A percentile compares a stretch with the other conserved stretches of the same genome.
Evolutionary conservation across 2,797 vertebrate genomes (phyloP).

Genomic region (Hippocampus kuda): DNA sequence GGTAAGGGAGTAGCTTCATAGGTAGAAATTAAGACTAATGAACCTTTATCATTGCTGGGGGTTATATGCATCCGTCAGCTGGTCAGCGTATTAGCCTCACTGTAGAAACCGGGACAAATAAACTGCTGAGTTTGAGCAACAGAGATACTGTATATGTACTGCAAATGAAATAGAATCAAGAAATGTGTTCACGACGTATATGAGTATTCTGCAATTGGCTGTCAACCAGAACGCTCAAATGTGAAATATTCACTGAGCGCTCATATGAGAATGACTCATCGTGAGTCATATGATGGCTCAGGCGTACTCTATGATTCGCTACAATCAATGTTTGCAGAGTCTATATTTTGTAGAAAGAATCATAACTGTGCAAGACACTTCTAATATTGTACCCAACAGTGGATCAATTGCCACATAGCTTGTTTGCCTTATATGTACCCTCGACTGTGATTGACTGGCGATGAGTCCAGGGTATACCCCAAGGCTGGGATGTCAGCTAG

Average conservation of each 20-base stretch:
- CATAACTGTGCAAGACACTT: no score
- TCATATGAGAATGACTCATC: conserved; percentile 30
- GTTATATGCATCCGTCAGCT: conserved; percentile 38
- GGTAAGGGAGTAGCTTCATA: conserved; percentile 30
- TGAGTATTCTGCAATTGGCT: no score
- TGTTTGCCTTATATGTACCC: background rate
- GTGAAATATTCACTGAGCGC: conserved; percentile 31
- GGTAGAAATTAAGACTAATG: conserved; percentile 44
- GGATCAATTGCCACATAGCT: background rate
- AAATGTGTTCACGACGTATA: no score
- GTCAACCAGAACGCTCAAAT: conserved; percentile 33
- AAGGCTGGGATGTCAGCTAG: background rate
- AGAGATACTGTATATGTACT: background rate
- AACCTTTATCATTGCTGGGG: conserved; percentile 34
- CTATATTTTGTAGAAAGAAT: background rate
- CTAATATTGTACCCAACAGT: no score
- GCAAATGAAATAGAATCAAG: no score
- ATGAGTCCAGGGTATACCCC: background rate
- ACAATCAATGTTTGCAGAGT: no score
- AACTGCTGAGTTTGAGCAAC: conserved; percentile 19
- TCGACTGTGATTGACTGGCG: background rate
- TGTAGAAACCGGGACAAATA: background rate
- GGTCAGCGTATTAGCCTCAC: conserved; percentile 23
- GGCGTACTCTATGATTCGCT: background rate
- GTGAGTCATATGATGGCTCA: conserved; percentile 25